Evolutionary conservation across 2,113 vertebrate species (phyloP), one percentile per base, ranked within the genome.

Genomic region (Lanius ludovicianus): DNA sequence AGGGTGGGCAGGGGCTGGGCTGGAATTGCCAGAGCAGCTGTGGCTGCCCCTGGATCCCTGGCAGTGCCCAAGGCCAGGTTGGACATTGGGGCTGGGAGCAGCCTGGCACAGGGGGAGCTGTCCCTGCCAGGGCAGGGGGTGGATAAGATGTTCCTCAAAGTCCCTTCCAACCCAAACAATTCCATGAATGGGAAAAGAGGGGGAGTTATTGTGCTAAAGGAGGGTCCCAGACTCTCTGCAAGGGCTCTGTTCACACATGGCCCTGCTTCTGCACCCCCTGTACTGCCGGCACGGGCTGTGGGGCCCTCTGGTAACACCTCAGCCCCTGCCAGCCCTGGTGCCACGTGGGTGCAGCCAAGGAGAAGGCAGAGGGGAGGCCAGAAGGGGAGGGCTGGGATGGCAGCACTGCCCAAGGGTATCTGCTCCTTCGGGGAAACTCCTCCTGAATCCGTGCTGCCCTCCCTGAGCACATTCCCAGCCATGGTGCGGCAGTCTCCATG

Each of bases 271-370:
- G 65, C 53, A 76, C 14, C 31, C 3, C 11, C 20, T 23, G 16
- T 15, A 11, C 37, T 8, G 5, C 1, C 15, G 24, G 9, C 2
- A 5, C 30, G 9, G 68, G 23, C 7, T 17, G 7, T 9, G 8
- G 67, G 25, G 21, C 21, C 23, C 53, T 49, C n/a, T 56, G 67
- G 17, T 2, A 17, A 5, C 53, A 19, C 5, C 35, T 37, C 55
- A 42, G 59, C 42, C 73, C 12, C 30, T 63, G 42, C 22, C 62
- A 76, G 56, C 39, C 39, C 25, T 22, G 18, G 18, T 70, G 81
- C 86, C n/a, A 13, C 18, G 31, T 24, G 39, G 50, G 14, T 71
- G 13, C 24, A 49, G 46, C n/a, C 46, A 37, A 57, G 27, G 39
- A 53, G 23, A 15, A 19, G 55, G 42, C 24, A 59, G 56, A 50